These are phyloP conservation scores for Bufo bufo DNA, from an alignment of 2,113 vertebrate species.

Conservation along the genomic window DNA sequence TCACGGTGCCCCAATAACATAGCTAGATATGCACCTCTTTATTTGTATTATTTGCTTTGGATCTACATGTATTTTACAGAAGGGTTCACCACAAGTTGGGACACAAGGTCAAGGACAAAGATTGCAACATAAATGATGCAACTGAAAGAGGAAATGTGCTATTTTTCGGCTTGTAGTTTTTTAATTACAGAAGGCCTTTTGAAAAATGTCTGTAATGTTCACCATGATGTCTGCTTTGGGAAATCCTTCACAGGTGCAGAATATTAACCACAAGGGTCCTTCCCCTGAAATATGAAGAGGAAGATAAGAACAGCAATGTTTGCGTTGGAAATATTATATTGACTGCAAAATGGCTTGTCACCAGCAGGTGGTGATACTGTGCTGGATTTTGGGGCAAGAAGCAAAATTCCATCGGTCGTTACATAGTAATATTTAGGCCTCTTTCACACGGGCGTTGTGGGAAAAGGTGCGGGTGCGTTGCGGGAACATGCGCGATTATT, in stretches of 20 bases:
- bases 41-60: too few relatives aligned
- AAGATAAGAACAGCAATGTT: not conserved
- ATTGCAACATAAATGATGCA: conserved; percentile 7
- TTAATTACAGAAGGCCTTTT: not conserved
- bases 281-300: not conserved
- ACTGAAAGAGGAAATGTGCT: not conserved
- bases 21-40: not conserved
- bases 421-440: too few relatives aligned
- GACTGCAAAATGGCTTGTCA: not conserved
- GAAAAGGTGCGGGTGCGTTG: too few relatives aligned
- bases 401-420: too few relatives aligned
- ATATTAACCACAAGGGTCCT: not conserved
- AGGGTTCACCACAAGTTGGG: not conserved
- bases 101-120: not conserved
- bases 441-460: too few relatives aligned
- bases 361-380: not conserved
- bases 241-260: not conserved
- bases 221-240: not conserved
- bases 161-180: not conserved
- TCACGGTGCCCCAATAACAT: too few relatives aligned
- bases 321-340: not conserved
- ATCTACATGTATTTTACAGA: not conserved
- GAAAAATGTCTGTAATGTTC: not conserved
- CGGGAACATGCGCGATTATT: too few relatives aligned
- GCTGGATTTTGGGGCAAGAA: too few relatives aligned